Evolutionary conservation across 2,113 vertebrate species (phyloP).

Genomic region (Naja naja): DNA sequence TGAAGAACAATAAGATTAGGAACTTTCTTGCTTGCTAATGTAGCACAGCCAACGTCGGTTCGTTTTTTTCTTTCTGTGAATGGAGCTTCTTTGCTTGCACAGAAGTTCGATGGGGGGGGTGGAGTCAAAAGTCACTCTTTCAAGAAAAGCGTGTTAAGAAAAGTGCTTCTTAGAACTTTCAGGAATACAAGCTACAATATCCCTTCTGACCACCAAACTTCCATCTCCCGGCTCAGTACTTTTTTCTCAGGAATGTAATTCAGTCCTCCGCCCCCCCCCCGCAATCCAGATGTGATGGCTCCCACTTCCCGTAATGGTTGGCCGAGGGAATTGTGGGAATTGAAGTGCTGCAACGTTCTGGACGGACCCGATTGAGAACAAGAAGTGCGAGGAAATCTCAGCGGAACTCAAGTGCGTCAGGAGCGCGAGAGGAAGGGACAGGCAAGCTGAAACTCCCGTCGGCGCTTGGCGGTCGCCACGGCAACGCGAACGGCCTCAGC

Average conservation of each 20-base stretch:
- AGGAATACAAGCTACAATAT: not conserved
- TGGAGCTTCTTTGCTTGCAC: not conserved
- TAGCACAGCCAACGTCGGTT: not conserved
- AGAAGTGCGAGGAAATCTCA: accelerated
- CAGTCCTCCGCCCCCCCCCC: not conserved
- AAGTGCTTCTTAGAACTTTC: not conserved
- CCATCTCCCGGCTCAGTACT: not conserved
- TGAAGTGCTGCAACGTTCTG: not conserved
- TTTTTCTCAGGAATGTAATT: not conserved
- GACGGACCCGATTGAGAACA: not conserved
- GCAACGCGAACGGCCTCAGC: conserved; percentile 11
- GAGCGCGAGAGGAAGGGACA: not conserved
- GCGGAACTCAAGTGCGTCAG: not conserved
- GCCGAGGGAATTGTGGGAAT: not conserved
- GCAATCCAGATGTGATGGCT: not conserved
- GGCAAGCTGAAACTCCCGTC: not conserved
- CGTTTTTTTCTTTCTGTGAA: not conserved
- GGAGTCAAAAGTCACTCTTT: not conserved
- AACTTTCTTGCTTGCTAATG: not conserved
- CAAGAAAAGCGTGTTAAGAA: not conserved
- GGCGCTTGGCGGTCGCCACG: not conserved
- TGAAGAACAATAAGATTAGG: not conserved
- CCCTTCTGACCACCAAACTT: not conserved
- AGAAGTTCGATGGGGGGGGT: not conserved
- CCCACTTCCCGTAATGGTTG: not conserved